Percentiles rank a stretch among this genome's conserved stretches.
Evolutionary conservation across 2,888 invertebrate genomes (phyloP).

Genomic region (Mystacides longicornis): DNA sequence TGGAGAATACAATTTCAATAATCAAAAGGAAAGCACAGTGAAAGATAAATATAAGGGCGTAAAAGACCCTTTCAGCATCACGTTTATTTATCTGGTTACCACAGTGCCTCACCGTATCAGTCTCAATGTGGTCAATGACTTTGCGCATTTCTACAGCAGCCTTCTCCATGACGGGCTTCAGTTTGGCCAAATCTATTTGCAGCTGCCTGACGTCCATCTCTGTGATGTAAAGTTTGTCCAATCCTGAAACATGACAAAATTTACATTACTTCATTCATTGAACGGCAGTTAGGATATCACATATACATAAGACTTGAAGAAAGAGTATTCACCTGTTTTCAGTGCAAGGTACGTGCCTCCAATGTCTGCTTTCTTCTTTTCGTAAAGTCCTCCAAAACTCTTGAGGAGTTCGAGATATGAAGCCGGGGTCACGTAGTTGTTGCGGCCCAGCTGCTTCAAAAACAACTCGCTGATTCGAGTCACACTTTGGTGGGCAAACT

Average conservation of each 20-base stretch:
- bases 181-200: conserved; percentile 68
- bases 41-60: too few relatives aligned
- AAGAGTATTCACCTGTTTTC: conserved; percentile 50
- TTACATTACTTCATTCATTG: neutral
- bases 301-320: neutral
- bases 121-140: conserved; percentile 71
- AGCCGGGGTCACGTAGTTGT: conserved; percentile 85
- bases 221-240: conserved; percentile 74
- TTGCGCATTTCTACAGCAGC: conserved; percentile 73
- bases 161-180: conserved; percentile 73
- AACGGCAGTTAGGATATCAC: neutral
- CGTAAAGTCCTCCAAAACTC: conserved; percentile 69
- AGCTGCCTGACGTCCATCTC: conserved; percentile 73
- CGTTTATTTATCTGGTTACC: too few relatives aligned
- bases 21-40: too few relatives aligned
- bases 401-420: conserved; percentile 79
- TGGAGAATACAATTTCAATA: too few relatives aligned
- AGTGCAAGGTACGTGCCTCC: conserved; percentile 50
- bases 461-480: conserved; percentile 61
- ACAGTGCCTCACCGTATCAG: conserved; percentile 54
- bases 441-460: conserved; percentile 61
- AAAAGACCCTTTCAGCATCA: too few relatives aligned
- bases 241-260: conserved; percentile 42
- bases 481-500: conserved; percentile 63
- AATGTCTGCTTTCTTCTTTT: conserved; percentile 56